phyloP scores from a whole-genome alignment of 2,797 vertebrate genomes.

The Phrynocephalus forsythii region DNA sequence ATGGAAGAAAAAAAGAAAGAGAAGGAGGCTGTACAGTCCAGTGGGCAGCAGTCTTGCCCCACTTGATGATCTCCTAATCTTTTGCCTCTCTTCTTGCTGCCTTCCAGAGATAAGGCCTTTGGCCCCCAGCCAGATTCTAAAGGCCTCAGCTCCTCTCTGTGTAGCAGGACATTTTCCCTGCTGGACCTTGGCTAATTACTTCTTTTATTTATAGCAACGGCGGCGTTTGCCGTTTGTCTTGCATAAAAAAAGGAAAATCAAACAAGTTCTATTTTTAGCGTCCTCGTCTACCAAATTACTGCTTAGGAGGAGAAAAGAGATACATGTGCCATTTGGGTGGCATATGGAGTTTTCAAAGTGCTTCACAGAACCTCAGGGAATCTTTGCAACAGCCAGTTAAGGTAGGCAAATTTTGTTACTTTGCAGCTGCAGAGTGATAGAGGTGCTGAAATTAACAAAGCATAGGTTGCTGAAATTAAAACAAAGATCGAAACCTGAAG shows the following conservation, averaged over 20 bases:
- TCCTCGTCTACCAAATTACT: background rate
- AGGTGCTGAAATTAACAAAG: background rate
- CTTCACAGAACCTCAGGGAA: background rate
- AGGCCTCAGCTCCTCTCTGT: background rate
- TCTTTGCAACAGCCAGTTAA: background rate
- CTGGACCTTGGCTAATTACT: background rate
- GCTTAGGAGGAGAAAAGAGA: background rate
- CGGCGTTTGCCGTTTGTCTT: background rate
- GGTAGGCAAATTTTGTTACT: background rate
- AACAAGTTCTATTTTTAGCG: conserved; percentile 8
- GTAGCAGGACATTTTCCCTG: background rate
- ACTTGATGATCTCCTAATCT: background rate
- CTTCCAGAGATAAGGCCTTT: background rate
- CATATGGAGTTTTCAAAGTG: no score
- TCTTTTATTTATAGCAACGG: conserved; percentile 32
- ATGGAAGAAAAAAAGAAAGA: background rate
- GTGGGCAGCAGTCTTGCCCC: background rate
- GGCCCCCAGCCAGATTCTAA: background rate
- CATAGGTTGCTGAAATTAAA: no score
- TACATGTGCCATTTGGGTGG: background rate
- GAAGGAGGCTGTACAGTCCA: background rate
- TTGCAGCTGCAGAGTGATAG: background rate
- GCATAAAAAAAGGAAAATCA: background rate
- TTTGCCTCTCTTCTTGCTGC: background rate
- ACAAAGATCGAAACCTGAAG: background rate